These are phyloP conservation scores for Arbacia lixula DNA, from an alignment of 53 echinoderm and acorn worm species.

Conservation along the genomic window DNA sequence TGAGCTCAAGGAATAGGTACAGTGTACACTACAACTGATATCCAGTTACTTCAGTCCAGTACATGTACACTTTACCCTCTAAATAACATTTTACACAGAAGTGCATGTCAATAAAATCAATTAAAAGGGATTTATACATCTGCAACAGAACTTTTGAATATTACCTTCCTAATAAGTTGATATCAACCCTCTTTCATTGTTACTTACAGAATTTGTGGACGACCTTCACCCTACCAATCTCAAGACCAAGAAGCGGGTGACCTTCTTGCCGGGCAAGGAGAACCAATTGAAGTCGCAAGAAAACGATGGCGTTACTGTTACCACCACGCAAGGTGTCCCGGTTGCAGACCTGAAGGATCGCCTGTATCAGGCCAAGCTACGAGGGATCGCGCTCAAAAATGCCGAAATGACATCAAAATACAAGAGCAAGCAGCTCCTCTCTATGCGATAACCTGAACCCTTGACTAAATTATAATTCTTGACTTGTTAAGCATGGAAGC, in stretches of 20 bases:
- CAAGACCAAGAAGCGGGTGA: constrained; percentile 71
- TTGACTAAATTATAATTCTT: too few relatives aligned
- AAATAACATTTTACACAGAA: too few relatives aligned
- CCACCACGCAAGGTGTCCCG: neutral
- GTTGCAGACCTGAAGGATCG: constrained; percentile 70
- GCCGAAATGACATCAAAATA: constrained; percentile 77
- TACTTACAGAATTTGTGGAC: constrained; percentile 58
- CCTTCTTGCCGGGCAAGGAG: constrained; percentile 87
- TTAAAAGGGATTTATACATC: too few relatives aligned
- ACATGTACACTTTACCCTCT: too few relatives aligned
- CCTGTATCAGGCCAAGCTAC: constrained; percentile 87
- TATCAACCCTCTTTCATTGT: too few relatives aligned
- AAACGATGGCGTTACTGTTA: neutral
- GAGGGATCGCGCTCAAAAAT: constrained; percentile 77
- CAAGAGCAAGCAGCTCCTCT: constrained; percentile 89
- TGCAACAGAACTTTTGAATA: too few relatives aligned
- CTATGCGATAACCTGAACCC: constrained; percentile 72
- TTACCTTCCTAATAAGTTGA: too few relatives aligned
- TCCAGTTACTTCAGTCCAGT: too few relatives aligned
- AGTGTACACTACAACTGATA: too few relatives aligned
- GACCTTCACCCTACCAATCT: constrained; percentile 72
- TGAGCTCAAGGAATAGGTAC: too few relatives aligned
- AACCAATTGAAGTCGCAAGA: constrained; percentile 42
- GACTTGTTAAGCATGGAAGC: too few relatives aligned
- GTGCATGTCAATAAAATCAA: too few relatives aligned